Evolutionary conservation across 2,797 vertebrate species (phyloP).

Genomic region (Gambelia wislizenii): DNA sequence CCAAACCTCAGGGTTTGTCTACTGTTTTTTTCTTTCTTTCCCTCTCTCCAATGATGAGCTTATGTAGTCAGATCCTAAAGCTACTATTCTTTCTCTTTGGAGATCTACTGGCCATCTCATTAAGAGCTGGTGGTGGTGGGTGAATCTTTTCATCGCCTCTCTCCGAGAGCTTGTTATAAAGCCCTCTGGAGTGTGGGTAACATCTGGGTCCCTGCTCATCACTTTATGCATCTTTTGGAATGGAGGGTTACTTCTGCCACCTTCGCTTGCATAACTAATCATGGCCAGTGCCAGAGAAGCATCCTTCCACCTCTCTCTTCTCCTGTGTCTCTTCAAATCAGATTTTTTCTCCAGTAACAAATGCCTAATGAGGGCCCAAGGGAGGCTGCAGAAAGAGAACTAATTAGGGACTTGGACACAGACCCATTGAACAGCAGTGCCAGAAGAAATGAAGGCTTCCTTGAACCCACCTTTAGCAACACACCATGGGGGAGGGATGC

Average conservation of each 20-base stretch:
- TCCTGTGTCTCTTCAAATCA: conserved; percentile 32
- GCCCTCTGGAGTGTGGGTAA: background rate
- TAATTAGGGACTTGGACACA: conserved; percentile 56
- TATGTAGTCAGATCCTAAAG: background rate
- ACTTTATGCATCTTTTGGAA: background rate
- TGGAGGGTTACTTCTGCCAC: conserved; percentile 22
- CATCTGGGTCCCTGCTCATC: conserved; percentile 40
- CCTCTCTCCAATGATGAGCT: background rate
- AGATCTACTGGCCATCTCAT: background rate
- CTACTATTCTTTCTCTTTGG: background rate
- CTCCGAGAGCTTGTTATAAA: conserved; percentile 16
- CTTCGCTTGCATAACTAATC: conserved; percentile 13
- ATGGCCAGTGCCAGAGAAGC: conserved; percentile 25
- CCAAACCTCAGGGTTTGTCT: background rate
- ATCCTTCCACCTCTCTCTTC: background rate
- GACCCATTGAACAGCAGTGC: background rate
- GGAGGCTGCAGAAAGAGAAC: conserved; percentile 78
- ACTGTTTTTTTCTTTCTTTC: background rate
- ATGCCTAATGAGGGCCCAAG: conserved; percentile 91
- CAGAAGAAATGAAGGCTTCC: conserved; percentile 36
- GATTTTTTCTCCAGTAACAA: conserved; percentile 85
- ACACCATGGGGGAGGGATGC: conserved; percentile 26
- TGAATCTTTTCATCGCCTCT: background rate
- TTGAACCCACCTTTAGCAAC: background rate
- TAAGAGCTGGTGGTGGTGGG: background rate